Conservation (phyloP, 2,888 invertebrate species). For the Netelia virgata region DNA sequence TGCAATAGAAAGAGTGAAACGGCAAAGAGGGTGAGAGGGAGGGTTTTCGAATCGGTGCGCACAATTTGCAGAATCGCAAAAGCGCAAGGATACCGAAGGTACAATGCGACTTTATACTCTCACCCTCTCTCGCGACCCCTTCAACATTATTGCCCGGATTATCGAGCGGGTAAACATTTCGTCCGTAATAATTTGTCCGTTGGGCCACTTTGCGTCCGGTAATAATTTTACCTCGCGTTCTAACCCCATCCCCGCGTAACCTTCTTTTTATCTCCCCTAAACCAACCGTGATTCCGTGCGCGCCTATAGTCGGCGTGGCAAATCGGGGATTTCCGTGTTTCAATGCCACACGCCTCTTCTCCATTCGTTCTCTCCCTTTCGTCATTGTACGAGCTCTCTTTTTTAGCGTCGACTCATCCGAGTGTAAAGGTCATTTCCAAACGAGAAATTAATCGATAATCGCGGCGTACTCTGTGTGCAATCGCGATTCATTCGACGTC, state of each 20-base stretch:
- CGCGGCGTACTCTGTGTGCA: background rate
- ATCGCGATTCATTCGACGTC: constrained; percentile 30
- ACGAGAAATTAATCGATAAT: constrained; percentile 60
- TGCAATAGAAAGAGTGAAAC: constrained; percentile 5
- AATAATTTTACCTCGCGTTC: constrained; percentile 30
- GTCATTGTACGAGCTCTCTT: background rate
- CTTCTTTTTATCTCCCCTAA: background rate
- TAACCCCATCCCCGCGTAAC: background rate
- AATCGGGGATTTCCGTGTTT: constrained; percentile 17
- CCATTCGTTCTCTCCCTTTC: background rate
- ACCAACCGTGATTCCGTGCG: background rate
- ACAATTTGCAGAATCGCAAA: constrained; percentile 59
- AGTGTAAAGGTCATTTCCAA: constrained; percentile 34
- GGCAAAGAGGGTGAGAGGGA: background rate
- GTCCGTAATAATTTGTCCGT: constrained; percentile 68
- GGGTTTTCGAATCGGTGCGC: constrained; percentile 40
- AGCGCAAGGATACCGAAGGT: constrained; percentile 36
- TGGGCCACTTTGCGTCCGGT: constrained; percentile 40
- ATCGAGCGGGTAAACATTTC: constrained; percentile 67
- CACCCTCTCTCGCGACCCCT: constrained; percentile 17
- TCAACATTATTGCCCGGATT: constrained; percentile 61
- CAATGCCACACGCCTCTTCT: background rate
- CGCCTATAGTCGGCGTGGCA: background rate
- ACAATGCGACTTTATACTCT: constrained; percentile 15
- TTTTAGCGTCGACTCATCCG: constrained; percentile 25